Percentiles rank a stretch among this genome's conserved stretches.
These are phyloP conservation scores for Zosterops pallidus DNA, from an alignment of 2,113 vertebrate species.

Conservation along the genomic window DNA sequence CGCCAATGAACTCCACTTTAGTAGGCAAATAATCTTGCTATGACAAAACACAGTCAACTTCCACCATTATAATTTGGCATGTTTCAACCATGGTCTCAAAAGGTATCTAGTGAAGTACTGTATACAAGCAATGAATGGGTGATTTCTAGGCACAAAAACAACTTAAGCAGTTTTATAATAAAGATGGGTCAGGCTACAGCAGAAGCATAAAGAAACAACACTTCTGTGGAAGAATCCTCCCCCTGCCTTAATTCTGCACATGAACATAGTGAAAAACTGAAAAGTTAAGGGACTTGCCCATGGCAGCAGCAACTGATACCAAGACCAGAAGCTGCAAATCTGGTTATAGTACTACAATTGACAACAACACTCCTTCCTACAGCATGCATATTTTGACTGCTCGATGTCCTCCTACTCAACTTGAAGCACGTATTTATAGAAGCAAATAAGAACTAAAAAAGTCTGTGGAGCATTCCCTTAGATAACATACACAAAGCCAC, in stretches of 20 bases:
- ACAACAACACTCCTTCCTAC: conserved; percentile 4
- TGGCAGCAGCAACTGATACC: neutral
- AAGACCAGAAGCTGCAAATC: neutral
- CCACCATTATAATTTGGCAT: neutral
- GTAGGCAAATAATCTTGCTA: neutral
- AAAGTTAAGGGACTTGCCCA: conserved; percentile 30
- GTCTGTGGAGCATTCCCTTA: conserved; percentile 10
- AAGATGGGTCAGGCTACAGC: neutral
- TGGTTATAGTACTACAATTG: neutral
- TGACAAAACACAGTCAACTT: neutral
- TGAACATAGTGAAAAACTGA: neutral
- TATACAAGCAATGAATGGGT: neutral
- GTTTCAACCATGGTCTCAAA: neutral
- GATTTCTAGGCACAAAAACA: neutral
- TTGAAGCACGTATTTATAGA: conserved; percentile 27
- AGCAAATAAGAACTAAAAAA: conserved; percentile 1
- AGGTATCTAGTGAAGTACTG: neutral
- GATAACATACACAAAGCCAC: neutral
- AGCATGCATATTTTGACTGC: conserved; percentile 1
- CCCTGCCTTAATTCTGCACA: neutral
- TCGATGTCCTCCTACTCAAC: conserved; percentile 52
- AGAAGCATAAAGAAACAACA: neutral
- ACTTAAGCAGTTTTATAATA: neutral
- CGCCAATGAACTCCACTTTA: neutral
- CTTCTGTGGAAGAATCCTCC: neutral